Evolutionary conservation across 2,113 vertebrate genomes (phyloP).

Genomic region (Myiopsitta monachus): DNA sequence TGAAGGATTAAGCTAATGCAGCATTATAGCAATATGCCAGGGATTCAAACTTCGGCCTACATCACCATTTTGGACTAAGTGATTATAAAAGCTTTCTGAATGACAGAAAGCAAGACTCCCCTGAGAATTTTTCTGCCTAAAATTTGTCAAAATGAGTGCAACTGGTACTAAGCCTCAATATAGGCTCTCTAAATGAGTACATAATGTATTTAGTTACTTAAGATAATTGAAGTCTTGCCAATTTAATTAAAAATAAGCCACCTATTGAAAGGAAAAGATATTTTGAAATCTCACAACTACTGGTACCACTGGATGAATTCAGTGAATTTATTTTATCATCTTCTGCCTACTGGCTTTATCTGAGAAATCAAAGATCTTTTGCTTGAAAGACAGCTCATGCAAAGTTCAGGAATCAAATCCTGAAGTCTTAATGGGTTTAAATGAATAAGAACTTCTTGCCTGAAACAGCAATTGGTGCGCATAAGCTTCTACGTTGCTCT

Average conservation of each 20-base stretch:
- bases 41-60: conserved; percentile 74
- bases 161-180: conserved; percentile 30
- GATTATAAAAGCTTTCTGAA: conserved; percentile 73
- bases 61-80: conserved; percentile 71
- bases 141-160: conserved; percentile 60
- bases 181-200: conserved; percentile 28
- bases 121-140: conserved; percentile 70
- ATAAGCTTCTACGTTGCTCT: neutral
- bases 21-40: conserved; percentile 75
- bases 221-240: conserved; percentile 73
- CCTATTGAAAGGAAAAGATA: conserved; percentile 35
- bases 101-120: conserved; percentile 69
- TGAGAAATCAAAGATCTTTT: neutral
- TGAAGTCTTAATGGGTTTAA: neutral
- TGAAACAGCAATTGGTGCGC: neutral
- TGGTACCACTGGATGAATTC: neutral
- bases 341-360: neutral
- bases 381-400: neutral
- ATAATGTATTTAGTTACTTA: conserved; percentile 66
- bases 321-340: neutral
- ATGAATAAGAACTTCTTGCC: neutral
- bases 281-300: conserved; percentile 29
- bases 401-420: neutral
- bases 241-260: conserved; percentile 75
- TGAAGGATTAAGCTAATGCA: conserved; percentile 81